Base-by-base conservation (phyloP, 2,888 invertebrate species). In the Tipula helvola region DNA sequence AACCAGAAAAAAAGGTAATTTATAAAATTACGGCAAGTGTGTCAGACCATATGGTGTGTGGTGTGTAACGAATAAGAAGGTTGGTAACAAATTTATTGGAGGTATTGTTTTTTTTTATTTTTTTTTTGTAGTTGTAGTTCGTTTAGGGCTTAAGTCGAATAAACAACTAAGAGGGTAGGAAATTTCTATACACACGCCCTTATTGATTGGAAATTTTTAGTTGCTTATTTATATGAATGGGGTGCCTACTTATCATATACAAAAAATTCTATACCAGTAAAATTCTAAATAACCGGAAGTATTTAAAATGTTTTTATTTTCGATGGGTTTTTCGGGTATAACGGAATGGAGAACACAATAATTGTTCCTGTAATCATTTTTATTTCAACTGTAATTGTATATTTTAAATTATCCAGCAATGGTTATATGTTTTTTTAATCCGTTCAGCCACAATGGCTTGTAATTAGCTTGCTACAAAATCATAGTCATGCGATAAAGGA, bases 1-100 rank as follows among this genome's bases (percentile, higher is more conserved):
- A 71, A 71, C 71, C 71, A 71, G 71, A 71, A 71, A 71, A 71
- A 71, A 71, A 71, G 71, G 71, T 71, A 71, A 71, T 71, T 71
- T 71, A 71, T 71, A 71, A 71, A 71, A 71, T 71, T 71, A 71
- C 10, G 71, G 71, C 71, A 71, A 71, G 71, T 71, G 71, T 71
- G 71, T 71, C 71, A 10, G 71, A 71, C 28, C 71, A 71, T 71
- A 71, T 71, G 71, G 28, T 28, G 28, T 28, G 28, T 71, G 71
- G 71, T 71, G 71, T 71, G 28, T 71, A 28, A 71, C 28, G 71
- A 71, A 71, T 71, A 71, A 28, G 12, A 3, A 71, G 71, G 71
- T 71, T 71, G 71, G 71, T 18, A 57, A 10, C 10, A 57, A 28
- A 71, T 2, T 18, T 16, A 18, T 3, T 13, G 71, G 71, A 71